Conservation (phyloP, 1,140 invertebrate genomes). For the Drosophila truncata region DNA sequence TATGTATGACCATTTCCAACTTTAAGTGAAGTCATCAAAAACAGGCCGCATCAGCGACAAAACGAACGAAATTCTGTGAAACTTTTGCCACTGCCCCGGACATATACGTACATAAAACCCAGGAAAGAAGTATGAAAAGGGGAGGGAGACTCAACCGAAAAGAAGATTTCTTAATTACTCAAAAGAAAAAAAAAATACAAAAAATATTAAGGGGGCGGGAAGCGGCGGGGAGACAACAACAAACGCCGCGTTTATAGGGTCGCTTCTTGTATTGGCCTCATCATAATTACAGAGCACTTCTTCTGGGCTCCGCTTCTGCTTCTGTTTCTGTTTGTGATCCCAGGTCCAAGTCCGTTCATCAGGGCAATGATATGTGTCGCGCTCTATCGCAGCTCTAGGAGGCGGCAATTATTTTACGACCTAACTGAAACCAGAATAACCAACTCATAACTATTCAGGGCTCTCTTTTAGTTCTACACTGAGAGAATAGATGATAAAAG, state of each 20-base stretch:
- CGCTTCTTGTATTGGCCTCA: conserved; percentile 81
- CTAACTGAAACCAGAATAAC: conserved; percentile 66
- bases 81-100: conserved; percentile 66
- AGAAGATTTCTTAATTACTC: conserved; percentile 83
- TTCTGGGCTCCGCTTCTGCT: conserved; percentile 14
- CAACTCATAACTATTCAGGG: conserved; percentile 55
- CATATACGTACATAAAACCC: conserved; percentile 57
- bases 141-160: conserved; percentile 43
- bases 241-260: conserved; percentile 73
- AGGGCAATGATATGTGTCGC: conserved; percentile 78
- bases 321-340: conserved; percentile 32
- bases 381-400: conserved; percentile 68
- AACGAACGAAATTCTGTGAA: conserved; percentile 73
- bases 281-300: conserved; percentile 78
- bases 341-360: conserved; percentile 52
- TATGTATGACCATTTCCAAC: conserved; percentile 67
- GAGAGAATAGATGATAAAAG: neutral
- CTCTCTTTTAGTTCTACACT: conserved; percentile 15
- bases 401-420: conserved; percentile 79
- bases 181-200: conserved; percentile 15
- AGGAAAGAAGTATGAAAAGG: conserved; percentile 33
- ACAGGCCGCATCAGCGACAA: conserved; percentile 53
- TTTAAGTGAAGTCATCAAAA: conserved; percentile 82
- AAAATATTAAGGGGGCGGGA: conserved; percentile 29
- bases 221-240: conserved; percentile 44